Base-by-base conservation (phyloP, 2,113 vertebrate species). In the Actenoides lindsayi region DNA sequence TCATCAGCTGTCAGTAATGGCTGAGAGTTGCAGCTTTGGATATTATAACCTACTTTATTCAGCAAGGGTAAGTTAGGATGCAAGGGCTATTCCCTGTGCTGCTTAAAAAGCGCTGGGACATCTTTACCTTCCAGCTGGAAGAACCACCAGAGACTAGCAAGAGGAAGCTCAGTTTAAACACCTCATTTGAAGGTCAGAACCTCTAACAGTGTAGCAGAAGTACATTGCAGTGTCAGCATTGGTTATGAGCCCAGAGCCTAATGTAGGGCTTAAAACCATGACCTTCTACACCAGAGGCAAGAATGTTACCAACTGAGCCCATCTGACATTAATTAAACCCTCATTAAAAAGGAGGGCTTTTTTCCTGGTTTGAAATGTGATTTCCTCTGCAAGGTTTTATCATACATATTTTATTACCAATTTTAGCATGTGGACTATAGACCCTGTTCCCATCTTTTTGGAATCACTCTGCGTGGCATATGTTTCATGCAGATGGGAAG, bases 311-410 rank as follows among this genome's bases (percentile, higher is more conserved):
- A 91, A 91, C 96, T 91, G 95, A 95, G 93, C 93, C 94, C 90
- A 94, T 92, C 92, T 96, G 96, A 97, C 93, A 90, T 96, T 96
- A 97, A 97, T 97, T 97, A 97, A 94, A 83, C 92, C 93, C 93
- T 96, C 95, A 95, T 97, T 97, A 97, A 96, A 95, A 97, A 82
- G 37, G 60, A 96, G 53, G 87, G 90, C 53, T 79, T 87, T 79
- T 93, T 94, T 78, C 71, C 75, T 83, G 57, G 87, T 94, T 91
- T 88, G 93, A 83, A 90, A 84, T 95, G 81, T 39, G 76, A 70
- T 92, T 96, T 97, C 85, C 82, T 95, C 90, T 48, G 73, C 87
- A 88, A 97, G 95, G 88, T 93, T 95, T 95, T 64, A 82, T 79
- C 75, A 89, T 97, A 95, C 95, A 97, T 97, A 96, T 97, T 97